Base-by-base conservation (phyloP, 2,113 vertebrate genomes). In the Caretta caretta region DNA sequence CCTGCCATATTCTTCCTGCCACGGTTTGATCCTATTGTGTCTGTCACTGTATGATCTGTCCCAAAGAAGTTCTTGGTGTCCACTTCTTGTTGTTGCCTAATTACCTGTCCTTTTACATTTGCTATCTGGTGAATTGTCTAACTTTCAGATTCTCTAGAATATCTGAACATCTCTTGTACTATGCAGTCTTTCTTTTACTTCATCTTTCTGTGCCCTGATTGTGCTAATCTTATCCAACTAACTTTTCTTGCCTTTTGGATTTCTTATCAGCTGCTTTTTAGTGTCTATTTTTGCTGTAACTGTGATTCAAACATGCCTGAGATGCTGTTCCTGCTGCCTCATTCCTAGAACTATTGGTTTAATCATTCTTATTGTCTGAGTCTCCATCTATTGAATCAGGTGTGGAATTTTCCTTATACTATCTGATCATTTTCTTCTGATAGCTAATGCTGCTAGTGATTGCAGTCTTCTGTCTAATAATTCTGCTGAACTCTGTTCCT, bases 361-460 rank as follows among this genome's bases (percentile, higher is more conserved):
- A 97, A 95, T 98, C 96, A 97, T 96, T 81, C 82, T 96, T 88
- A 97, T 97, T 97, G 96, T 88, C 72, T 92, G 89, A 90, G 89
- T 69, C 81, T 93, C 88, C 86, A 96, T 91, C 92, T 97, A 9
- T 96, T 97, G 91, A 96, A 96, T 96, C 92, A 97, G 78, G 76
- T 81, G 59, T 2, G 16, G 8, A 86, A 59, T 88, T 92, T 76
- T 76, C 89, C 84, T 95, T 51, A 75, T 94, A 87, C 91, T 87
- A 90, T 94, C 80, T 94, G 86, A 93, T 96, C 86, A 86, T 88
- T 87, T 49, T 88, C 93, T 93, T 96, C 86, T 93, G 69, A 84
- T 84, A 48, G 75, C 54, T 94, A 90, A 96, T 94, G 57, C 29
- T 96, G 94, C 84, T 53, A 8, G 72, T 92, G 75, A 94, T 94